Conservation (phyloP, 2,888 invertebrate genomes). For the Prionchulus punctatus region DNA sequence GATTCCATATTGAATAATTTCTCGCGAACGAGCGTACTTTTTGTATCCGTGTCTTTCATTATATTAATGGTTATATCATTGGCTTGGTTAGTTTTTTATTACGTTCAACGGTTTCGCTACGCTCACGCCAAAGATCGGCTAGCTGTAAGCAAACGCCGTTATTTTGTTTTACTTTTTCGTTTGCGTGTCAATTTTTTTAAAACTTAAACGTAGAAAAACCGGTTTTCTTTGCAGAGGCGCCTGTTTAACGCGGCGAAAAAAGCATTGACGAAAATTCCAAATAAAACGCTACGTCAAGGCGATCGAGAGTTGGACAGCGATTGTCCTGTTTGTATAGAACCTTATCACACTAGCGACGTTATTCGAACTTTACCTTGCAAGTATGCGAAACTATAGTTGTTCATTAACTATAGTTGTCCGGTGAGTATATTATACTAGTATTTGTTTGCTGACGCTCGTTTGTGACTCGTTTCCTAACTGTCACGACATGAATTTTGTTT, state of each 20-base stretch:
- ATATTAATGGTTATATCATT: conserved; percentile 83
- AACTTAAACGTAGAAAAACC: not conserved
- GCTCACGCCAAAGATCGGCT: conserved; percentile 83
- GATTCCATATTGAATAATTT: conserved; percentile 6
- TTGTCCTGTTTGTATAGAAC: conserved; percentile 86
- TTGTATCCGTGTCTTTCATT: conserved; percentile 86
- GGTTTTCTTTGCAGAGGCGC: conserved; percentile 49
- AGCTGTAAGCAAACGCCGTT: conserved; percentile 56
- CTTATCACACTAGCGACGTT: conserved; percentile 68
- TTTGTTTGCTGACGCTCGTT: too few relatives aligned
- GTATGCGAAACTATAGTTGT: conserved; percentile 38
- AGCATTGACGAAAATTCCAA: conserved; percentile 77
- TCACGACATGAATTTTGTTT: conserved; percentile 5
- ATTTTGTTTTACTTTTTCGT: too few relatives aligned
- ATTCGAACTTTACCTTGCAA: conserved; percentile 76
- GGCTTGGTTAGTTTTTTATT: conserved; percentile 89
- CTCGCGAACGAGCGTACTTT: conserved; percentile 60
- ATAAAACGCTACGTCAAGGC: conserved; percentile 64
- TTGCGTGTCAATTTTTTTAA: too few relatives aligned
- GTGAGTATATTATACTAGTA: conserved; percentile 2
- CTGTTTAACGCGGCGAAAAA: conserved; percentile 81
- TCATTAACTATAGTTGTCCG: conserved; percentile 9
- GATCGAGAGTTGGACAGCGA: conserved; percentile 72
- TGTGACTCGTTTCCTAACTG: not conserved
- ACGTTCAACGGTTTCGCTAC: conserved; percentile 80